Conservation (phyloP, 37 sponge, comb jelly and placozoan species). For the Hexactinellida sp. region DNA sequence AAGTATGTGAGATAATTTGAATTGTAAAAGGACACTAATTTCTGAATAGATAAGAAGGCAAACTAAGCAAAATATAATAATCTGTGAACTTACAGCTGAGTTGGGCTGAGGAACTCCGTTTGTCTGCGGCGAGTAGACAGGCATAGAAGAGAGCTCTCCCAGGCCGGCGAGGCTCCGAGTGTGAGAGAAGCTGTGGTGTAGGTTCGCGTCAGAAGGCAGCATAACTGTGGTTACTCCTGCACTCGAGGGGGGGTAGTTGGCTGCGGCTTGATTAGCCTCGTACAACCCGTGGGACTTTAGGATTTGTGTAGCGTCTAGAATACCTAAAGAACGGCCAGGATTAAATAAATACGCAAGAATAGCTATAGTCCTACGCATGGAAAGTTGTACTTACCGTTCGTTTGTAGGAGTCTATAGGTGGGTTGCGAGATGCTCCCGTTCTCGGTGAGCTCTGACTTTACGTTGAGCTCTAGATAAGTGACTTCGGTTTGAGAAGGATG, state of each 20-base stretch:
- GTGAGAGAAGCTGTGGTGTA: background rate
- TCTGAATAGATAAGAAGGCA: no score
- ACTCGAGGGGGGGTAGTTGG: background rate
- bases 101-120: background rate
- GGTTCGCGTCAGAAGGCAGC: background rate
- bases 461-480: background rate
- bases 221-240: background rate
- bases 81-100: background rate
- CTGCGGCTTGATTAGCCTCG: slow-evolving; percentile 1
- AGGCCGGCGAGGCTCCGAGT: background rate
- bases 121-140: background rate
- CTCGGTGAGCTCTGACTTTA: background rate
- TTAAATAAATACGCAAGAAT: background rate
- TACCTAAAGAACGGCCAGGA: no score
- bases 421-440: background rate
- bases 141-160: background rate
- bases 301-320: background rate
- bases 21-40: no score
- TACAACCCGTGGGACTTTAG: background rate
- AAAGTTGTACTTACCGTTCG: background rate
- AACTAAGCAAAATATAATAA: background rate
- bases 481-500: slow-evolving; percentile 12
- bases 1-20: background rate
- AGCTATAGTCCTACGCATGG: background rate
- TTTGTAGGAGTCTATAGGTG: background rate